A percentile compares a stretch with the other conserved stretches of the same genome.
phyloP scores from a whole-genome alignment of 2,113 vertebrate genomes.

The Nerophis ophidion region DNA sequence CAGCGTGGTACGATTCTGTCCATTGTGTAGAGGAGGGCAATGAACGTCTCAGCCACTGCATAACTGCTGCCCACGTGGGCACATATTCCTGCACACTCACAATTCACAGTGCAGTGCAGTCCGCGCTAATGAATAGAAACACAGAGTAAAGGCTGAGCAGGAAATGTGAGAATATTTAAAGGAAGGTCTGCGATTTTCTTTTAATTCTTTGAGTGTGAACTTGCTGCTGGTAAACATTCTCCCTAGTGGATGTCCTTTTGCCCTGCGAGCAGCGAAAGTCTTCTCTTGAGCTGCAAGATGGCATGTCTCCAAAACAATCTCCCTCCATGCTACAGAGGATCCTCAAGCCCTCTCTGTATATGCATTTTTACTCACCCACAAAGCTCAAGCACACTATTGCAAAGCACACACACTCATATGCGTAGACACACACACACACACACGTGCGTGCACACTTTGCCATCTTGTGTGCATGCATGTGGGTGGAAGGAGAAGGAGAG shows the following conservation, averaged over 20 bases:
- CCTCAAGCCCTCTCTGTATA: conserved; percentile 60
- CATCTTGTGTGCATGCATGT: conserved; percentile 61
- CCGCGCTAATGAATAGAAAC: conserved; percentile 22
- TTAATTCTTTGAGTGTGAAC: conserved; percentile 35
- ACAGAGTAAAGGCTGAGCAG: conserved; percentile 15
- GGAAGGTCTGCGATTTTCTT: conserved; percentile 19
- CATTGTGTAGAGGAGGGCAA: conserved; percentile 53
- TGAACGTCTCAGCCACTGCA: conserved; percentile 60
- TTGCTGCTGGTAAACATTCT: conserved; percentile 48
- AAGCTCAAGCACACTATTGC: conserved; percentile 34
- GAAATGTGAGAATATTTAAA: conserved; percentile 16
- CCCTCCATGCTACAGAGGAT: conserved; percentile 56
- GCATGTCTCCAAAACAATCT: conserved; percentile 64
- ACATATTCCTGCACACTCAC: conserved; percentile 18
- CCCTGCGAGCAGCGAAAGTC: conserved; percentile 47
- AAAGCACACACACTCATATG: conserved; percentile 28
- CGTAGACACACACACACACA: conserved; percentile 36
- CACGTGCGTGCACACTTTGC: conserved; percentile 42
- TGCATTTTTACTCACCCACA: conserved; percentile 56
- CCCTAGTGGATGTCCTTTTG: conserved; percentile 44
- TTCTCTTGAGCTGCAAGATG: conserved; percentile 56
- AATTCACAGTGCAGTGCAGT: conserved; percentile 18
- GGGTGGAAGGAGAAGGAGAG: conserved; percentile 72
- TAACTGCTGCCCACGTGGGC: conserved; percentile 52
- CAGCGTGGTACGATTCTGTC: conserved; percentile 61